Evolutionary conservation across 2,797 vertebrate species (phyloP).

Genomic region (Aphelocoma californica): DNA sequence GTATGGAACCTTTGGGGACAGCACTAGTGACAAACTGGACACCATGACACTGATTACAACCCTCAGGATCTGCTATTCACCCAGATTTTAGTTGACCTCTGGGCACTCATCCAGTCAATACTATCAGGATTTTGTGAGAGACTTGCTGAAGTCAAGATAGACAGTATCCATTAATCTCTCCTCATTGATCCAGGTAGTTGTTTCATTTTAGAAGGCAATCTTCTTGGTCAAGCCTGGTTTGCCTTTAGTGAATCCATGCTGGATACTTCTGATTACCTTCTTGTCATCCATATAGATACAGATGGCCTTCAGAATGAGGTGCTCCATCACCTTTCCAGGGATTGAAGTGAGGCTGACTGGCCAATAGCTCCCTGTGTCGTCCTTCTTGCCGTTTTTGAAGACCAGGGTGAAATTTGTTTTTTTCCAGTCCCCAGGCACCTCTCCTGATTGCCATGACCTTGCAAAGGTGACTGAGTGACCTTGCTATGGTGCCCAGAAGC

Average conservation of each 20-base stretch:
- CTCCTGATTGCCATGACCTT: not conserved
- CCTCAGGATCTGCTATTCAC: not conserved
- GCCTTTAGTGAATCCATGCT: not conserved
- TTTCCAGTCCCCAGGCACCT: not conserved
- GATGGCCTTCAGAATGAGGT: not conserved
- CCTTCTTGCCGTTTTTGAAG: not conserved
- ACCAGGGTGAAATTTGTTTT: not conserved
- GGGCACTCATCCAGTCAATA: not conserved
- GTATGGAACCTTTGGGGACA: too few relatives aligned
- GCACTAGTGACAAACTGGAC: too few relatives aligned
- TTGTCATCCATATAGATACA: not conserved
- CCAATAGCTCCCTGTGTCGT: not conserved
- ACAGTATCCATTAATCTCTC: not conserved
- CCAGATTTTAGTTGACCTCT: not conserved
- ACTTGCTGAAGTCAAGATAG: not conserved
- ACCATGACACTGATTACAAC: not conserved
- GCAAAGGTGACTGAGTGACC: not conserved
- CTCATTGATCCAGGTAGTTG: not conserved
- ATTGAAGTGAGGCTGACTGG: not conserved
- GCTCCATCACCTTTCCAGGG: not conserved
- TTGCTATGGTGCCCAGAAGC: fast-evolving
- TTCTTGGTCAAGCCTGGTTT: not conserved
- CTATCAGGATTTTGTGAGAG: not conserved
- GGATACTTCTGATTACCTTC: not conserved
- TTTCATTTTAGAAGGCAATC: not conserved